Evolutionary conservation across 2,113 vertebrate species (phyloP).

Genomic region (Micronisus gabar): DNA sequence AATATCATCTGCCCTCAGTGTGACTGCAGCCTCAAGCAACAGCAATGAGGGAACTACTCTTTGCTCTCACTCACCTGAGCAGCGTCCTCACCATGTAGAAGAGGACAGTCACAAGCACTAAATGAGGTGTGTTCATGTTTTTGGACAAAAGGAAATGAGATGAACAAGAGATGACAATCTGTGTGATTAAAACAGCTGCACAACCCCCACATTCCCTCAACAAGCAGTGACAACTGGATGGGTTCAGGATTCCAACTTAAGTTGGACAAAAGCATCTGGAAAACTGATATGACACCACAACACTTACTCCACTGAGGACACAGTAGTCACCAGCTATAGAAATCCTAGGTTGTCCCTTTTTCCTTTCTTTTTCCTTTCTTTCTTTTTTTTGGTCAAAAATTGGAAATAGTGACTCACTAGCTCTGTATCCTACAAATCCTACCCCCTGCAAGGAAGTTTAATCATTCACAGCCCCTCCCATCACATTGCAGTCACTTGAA

Average conservation of each 20-base stretch:
- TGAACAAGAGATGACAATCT: not conserved
- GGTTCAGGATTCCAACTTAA: not conserved
- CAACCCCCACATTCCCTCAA: not conserved
- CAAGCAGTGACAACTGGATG: not conserved
- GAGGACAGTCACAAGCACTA: not conserved
- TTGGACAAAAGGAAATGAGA: not conserved
- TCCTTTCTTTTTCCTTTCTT: accelerated
- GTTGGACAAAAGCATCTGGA: not conserved
- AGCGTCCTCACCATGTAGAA: not conserved
- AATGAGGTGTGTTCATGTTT: not conserved
- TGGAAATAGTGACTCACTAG: not conserved
- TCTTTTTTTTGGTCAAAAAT: not conserved
- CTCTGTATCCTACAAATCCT: not conserved
- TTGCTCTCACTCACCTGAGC: not conserved
- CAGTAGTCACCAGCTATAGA: not conserved
- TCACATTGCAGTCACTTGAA: not conserved
- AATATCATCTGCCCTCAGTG: not conserved
- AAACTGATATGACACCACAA: not conserved
- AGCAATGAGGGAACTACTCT: not conserved
- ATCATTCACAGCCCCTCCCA: not conserved
- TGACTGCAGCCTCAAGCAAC: not conserved
- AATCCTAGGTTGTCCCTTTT: not conserved
- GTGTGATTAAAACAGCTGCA: not conserved
- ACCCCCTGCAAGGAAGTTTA: not conserved
- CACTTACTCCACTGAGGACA: not conserved